Base-by-base conservation (phyloP, 2,888 invertebrate genomes). In the Synergus gifuensis region DNA sequence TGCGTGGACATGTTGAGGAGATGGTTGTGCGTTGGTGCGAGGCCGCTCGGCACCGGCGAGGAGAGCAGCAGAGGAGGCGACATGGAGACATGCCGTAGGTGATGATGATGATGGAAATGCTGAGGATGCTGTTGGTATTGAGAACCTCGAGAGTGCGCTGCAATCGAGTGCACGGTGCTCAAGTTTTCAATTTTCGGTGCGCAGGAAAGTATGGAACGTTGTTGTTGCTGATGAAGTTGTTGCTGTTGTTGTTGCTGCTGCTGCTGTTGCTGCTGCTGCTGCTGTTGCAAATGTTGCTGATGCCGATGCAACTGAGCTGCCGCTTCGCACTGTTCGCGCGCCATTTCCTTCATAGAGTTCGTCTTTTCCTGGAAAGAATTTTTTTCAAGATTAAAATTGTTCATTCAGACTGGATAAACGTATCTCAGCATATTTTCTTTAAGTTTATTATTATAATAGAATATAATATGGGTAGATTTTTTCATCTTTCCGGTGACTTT, bases 281-380 rank as follows among this genome's bases (percentile, higher is more conserved):
- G 90, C 11, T 87, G 87, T 78, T 90, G 90, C 49, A 89, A 88
- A 66, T 89, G 87, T 63, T 87, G 89, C 49, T 92, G 91, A 22
- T 91, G 91, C 9, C 90, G 90, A 58, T 90, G 90, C 76, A 90
- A 82, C 66, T 90, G 90, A 4, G 88, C 89, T 28, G 91, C 91
- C 0, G 91, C 91, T 78, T 92, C 92, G 87, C 90, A 92, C 77
- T 91, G 92, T 46, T 92, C 92, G 42, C 91, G 89, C 40, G 94
- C 94, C 11, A 94, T 90, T 11, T 95, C 95, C 88, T 95, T 95
- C 46, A 97, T 96, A 77, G 97, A 95, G 86, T 96, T 97, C 0
- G 97, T 97, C 93, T 97, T 97, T 92, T 97, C 97, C 93, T 93
- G 85, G 0, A 84, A 83, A 16, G 5, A 46, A 7, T 28, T 11